Evolutionary conservation across 2,797 vertebrate genomes (phyloP).

Genomic region (Myoxocephalus aenaeus): DNA sequence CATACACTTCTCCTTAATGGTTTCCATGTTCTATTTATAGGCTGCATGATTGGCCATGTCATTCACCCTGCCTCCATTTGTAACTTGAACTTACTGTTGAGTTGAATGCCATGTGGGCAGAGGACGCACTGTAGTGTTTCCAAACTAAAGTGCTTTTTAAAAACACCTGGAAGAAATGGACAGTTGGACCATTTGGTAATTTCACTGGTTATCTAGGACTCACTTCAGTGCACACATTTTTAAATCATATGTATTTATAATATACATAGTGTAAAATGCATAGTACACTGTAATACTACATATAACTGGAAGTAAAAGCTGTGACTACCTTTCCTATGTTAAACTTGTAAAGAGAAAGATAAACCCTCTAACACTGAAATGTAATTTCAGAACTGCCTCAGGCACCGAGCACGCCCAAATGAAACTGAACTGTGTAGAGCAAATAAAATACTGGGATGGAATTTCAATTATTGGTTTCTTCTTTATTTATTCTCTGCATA

Average conservation of each 20-base stretch:
- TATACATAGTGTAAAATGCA: conserved; percentile 38
- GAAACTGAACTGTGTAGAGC: conserved; percentile 46
- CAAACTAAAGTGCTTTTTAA: conserved; percentile 45
- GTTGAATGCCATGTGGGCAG: conserved; percentile 26
- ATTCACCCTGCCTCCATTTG: conserved; percentile 63
- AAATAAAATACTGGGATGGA: conserved; percentile 69
- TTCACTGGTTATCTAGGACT: conserved; percentile 37
- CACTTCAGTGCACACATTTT: conserved; percentile 8
- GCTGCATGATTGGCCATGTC: conserved; percentile 45
- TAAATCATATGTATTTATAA: conserved; percentile 26
- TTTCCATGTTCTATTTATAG: conserved; percentile 73
- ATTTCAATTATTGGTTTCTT: conserved; percentile 34
- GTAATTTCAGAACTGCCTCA: conserved; percentile 57
- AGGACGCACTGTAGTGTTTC: conserved; percentile 7
- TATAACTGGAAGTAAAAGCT: conserved; percentile 12
- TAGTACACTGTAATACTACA: conserved; percentile 18
- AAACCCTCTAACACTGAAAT: conserved; percentile 34
- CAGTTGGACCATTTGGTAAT: conserved; percentile 9
- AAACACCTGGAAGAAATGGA: conserved; percentile 30
- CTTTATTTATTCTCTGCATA: conserved; percentile 29
- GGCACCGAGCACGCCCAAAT: conserved; percentile 56
- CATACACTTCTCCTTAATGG: conserved; percentile 46
- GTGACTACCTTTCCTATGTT: conserved; percentile 19
- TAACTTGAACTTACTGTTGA: conserved; percentile 68
- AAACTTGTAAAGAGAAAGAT: conserved; percentile 26